phyloP scores from a whole-genome alignment of 2,888 invertebrate species.

The Chymomyza caudatula region DNA sequence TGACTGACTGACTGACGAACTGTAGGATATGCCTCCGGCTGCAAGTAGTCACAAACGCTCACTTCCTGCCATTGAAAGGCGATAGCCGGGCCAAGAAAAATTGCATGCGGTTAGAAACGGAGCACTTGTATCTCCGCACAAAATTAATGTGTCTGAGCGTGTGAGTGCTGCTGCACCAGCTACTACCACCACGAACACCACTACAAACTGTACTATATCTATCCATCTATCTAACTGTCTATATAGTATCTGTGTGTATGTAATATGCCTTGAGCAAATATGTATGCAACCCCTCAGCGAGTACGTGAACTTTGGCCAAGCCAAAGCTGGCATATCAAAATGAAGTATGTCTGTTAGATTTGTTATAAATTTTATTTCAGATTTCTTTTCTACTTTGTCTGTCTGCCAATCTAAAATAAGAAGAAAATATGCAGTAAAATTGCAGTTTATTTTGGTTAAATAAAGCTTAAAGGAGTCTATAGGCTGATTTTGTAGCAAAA shows the following conservation, averaged over 20 bases:
- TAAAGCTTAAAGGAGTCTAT: too few species aligned
- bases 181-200: background rate
- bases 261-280: slow-evolving; percentile 58
- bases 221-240: background rate
- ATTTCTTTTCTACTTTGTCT: slow-evolving; percentile 22
- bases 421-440: too few species aligned
- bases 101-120: slow-evolving; percentile 68
- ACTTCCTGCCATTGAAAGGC: slow-evolving; percentile 63
- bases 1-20: slow-evolving; percentile 36
- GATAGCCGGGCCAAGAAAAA: slow-evolving; percentile 64
- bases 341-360: slow-evolving; percentile 68
- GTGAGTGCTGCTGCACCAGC: slow-evolving; percentile 20
- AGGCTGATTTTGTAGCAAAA: too few species aligned
- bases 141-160: slow-evolving; percentile 66
- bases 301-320: slow-evolving; percentile 41
- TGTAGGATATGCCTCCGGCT: slow-evolving; percentile 21
- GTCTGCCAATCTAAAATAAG: background rate
- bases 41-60: slow-evolving; percentile 3
- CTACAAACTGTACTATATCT: background rate
- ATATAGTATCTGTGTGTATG: background rate
- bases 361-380: slow-evolving; percentile 68
- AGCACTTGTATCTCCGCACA: slow-evolving; percentile 38
- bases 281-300: slow-evolving; percentile 26
- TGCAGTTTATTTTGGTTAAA: too few species aligned
- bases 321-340: slow-evolving; percentile 55